A percentile compares a stretch with the other conserved stretches of the same genome.
Conservation (phyloP, 2,797 vertebrate genomes). For the Acanthopagrus latus region DNA sequence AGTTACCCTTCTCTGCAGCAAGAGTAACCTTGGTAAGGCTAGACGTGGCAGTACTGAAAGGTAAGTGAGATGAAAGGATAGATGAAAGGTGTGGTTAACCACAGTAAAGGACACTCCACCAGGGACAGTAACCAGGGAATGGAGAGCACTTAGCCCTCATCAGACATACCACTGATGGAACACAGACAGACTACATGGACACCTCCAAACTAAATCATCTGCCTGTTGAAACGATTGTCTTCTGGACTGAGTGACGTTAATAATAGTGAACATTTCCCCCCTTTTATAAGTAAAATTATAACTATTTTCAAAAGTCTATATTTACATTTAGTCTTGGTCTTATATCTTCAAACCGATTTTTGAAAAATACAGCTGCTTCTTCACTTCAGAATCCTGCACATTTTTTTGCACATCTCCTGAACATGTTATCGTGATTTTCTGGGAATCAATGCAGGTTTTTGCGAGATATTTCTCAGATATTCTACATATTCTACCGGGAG, state of each 20-base stretch:
- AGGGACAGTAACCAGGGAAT: constrained; percentile 64
- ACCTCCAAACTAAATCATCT: constrained; percentile 47
- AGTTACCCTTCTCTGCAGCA: constrained; percentile 22
- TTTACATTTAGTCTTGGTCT: background rate
- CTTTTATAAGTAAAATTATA: background rate
- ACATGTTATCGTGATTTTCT: background rate
- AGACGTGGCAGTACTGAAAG: constrained; percentile 43
- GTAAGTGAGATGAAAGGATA: constrained; percentile 65
- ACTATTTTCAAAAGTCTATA: background rate
- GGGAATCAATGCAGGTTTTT: background rate
- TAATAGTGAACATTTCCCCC: background rate
- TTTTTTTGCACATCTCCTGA: too few species aligned
- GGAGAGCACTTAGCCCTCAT: constrained; percentile 66
- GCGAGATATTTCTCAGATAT: background rate
- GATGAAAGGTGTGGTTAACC: constrained; percentile 76
- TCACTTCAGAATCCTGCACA: background rate
- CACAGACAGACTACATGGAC: constrained; percentile 30
- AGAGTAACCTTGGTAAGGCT: constrained; percentile 41
- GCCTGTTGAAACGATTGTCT: constrained; percentile 46
- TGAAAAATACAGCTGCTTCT: background rate
- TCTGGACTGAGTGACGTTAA: background rate
- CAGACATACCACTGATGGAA: constrained; percentile 60
- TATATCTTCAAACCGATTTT: background rate
- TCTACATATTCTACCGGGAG: background rate
- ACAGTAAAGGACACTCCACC: constrained; percentile 62